Conservation (phyloP, 2,113 vertebrate genomes). For the Neodon shergylaensis region DNA sequence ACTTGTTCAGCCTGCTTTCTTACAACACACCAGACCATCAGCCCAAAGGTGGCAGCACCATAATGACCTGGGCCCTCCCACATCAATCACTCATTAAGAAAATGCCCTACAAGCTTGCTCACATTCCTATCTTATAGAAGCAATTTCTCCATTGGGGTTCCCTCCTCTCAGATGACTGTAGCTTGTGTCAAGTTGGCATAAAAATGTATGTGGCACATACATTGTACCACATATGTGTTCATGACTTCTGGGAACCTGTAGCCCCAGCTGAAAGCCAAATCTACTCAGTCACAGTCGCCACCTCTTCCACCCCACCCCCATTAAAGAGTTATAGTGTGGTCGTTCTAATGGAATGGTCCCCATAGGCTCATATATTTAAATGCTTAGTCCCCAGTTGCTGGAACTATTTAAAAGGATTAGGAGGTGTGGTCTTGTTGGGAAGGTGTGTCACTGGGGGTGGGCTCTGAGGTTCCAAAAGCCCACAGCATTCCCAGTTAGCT, state of each 20-base stretch:
- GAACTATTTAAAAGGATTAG: neutral
- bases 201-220: neutral
- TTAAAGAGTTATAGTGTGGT: neutral
- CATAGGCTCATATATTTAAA: neutral
- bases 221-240: neutral
- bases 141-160: neutral
- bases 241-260: neutral
- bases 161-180: neutral
- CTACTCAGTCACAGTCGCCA: neutral
- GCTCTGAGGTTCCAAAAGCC: no score
- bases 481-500: neutral
- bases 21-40: neutral
- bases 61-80: neutral
- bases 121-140: neutral
- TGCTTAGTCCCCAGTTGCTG: neutral
- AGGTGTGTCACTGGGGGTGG: no score
- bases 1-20: neutral
- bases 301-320: no score
- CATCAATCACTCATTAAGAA: neutral
- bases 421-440: neutral
- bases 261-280: neutral
- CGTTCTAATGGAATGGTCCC: no score
- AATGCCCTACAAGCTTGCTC: neutral
- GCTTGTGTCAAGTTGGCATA: neutral
- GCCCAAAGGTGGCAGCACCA: neutral